These are phyloP conservation scores for human (Homo sapiens) DNA, from an alignment of 2,113 vertebrate species.

Conservation along the genomic window GRCh38 chr3:103878501-103879000, in stretches of 20 bases:
- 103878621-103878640: neutral
- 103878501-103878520: neutral
- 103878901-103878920: neutral
- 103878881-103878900: neutral
- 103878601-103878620: neutral
- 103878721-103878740: neutral
- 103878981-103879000: neutral
- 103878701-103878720: neutral
- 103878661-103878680: neutral
- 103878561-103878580: neutral
- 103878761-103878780: neutral
- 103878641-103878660: neutral
- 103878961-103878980: neutral
- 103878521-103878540: neutral
- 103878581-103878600: neutral
- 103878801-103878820: neutral
- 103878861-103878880: neutral
- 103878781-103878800: neutral
- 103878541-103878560: neutral
- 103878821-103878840: neutral
- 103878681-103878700: neutral
- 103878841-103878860: neutral
- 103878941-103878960: neutral
- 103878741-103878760: neutral
- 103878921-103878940: neutral